phyloP scores from a whole-genome alignment of 1,140 invertebrate species.

The Battus philenor region DNA sequence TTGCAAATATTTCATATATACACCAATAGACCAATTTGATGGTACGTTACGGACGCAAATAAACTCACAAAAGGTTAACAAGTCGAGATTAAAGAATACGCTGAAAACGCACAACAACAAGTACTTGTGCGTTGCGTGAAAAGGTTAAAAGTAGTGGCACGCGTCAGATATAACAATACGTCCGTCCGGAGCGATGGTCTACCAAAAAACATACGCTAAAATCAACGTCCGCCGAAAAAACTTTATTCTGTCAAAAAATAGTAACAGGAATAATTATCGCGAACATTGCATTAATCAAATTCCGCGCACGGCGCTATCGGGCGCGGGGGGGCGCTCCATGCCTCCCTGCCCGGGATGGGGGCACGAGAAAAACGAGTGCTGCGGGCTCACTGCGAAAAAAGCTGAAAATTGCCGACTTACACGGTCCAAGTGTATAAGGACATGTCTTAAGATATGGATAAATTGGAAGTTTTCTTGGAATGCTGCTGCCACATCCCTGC shows the following conservation, averaged over 20 bases:
- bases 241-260: constrained; percentile 70
- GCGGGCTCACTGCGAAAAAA: constrained; percentile 65
- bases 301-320: constrained; percentile 61
- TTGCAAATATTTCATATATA: no score
- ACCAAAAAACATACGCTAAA: constrained; percentile 27
- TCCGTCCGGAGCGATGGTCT: constrained; percentile 15
- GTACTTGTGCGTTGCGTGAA: no score
- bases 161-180: no score
- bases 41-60: no score
- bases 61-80: no score
- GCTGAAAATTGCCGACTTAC: constrained; percentile 39
- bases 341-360: constrained; percentile 18
- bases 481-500: no score
- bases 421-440: constrained; percentile 21
- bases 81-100: no score
- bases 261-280: constrained; percentile 74
- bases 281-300: constrained; percentile 75
- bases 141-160: no score
- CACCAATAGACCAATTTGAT: no score
- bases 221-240: constrained; percentile 46
- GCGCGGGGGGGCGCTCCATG: constrained; percentile 18
- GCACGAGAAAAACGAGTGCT: constrained; percentile 56
- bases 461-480: no score
- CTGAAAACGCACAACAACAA: no score
- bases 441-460: constrained; percentile 18